Evolutionary conservation across 2,888 invertebrate species (phyloP).

Genomic region (Hyles lineata): DNA sequence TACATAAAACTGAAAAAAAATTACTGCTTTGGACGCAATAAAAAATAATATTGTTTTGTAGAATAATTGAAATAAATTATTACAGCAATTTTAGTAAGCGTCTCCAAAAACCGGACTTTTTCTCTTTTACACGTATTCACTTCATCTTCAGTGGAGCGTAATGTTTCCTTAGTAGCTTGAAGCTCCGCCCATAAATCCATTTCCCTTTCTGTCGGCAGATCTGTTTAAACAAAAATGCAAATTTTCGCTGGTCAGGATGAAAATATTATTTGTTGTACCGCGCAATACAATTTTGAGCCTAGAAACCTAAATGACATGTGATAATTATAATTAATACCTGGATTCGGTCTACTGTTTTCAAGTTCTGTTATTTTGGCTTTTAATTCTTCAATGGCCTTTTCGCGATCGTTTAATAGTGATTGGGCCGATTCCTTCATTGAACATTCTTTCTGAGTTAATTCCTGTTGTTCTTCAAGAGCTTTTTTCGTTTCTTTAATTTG

Average conservation of each 20-base stretch:
- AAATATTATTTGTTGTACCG: too few relatives aligned
- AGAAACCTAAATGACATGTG: too few relatives aligned
- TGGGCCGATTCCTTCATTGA: conserved; percentile 57
- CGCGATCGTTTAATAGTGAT: conserved; percentile 54
- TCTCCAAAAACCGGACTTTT: conserved; percentile 76
- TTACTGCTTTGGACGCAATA: conserved; percentile 34
- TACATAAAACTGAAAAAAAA: conserved; percentile 71
- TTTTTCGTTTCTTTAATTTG: conserved; percentile 63
- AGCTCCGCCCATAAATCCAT: conserved; percentile 77
- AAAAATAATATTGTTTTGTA: conserved; percentile 2
- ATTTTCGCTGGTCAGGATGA: not conserved
- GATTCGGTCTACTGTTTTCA: conserved; percentile 67
- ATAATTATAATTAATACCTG: conserved; percentile 52
- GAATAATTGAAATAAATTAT: conserved; percentile 41
- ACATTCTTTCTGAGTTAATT: conserved; percentile 52
- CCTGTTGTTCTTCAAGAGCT: conserved; percentile 59
- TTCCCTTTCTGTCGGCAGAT: conserved; percentile 74
- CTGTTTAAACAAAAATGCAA: conserved; percentile 43
- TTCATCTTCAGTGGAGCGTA: conserved; percentile 75
- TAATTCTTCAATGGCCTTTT: conserved; percentile 60
- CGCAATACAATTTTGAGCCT: too few relatives aligned
- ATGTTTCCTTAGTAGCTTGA: conserved; percentile 74
- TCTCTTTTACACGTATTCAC: conserved; percentile 69
- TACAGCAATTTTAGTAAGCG: conserved; percentile 75
- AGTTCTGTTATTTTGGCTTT: conserved; percentile 64